Conservation (phyloP, 2,113 vertebrate genomes). For the Eleginops maclovinus region DNA sequence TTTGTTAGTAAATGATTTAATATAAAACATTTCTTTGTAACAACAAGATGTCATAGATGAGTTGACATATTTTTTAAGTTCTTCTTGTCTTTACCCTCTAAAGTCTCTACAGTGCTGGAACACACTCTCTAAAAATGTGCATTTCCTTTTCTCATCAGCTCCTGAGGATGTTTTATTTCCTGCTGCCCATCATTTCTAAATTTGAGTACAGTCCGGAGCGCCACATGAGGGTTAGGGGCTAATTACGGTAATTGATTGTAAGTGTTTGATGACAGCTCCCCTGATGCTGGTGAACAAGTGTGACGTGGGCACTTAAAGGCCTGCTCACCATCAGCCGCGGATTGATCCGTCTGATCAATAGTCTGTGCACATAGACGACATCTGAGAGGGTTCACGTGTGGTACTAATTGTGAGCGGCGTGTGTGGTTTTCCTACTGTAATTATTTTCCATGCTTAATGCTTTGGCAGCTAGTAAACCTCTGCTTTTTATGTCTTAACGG, state of each 20-base stretch:
- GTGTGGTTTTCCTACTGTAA: conserved; percentile 3
- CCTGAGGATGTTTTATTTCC: conserved; percentile 50
- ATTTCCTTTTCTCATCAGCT: conserved; percentile 25
- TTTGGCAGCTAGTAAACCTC: background rate
- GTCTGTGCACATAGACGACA: conserved; percentile 36
- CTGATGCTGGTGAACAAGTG: conserved; percentile 75
- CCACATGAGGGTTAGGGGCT: conserved; percentile 73
- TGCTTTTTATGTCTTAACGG: background rate
- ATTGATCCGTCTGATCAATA: conserved; percentile 82
- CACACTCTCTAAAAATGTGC: background rate
- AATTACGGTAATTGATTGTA: conserved; percentile 87
- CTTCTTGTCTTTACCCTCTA: background rate
- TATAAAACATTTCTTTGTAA: no score
- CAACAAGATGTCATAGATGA: no score
- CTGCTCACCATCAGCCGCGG: conserved; percentile 51
- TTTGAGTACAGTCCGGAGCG: conserved; percentile 49
- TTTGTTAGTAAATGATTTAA: background rate
- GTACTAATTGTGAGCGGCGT: conserved; percentile 56
- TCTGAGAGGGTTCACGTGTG: conserved; percentile 52
- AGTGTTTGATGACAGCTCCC: conserved; percentile 83
- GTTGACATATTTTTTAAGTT: no score
- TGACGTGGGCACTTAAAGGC: conserved; percentile 70
- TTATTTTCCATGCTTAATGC: conserved; percentile 25
- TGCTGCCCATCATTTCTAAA: conserved; percentile 58
- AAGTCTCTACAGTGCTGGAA: background rate